A percentile compares a stretch with the other conserved stretches of the same genome.
Conservation (phyloP, 2,797 vertebrate genomes). For the Enteromius paludinosus region DNA sequence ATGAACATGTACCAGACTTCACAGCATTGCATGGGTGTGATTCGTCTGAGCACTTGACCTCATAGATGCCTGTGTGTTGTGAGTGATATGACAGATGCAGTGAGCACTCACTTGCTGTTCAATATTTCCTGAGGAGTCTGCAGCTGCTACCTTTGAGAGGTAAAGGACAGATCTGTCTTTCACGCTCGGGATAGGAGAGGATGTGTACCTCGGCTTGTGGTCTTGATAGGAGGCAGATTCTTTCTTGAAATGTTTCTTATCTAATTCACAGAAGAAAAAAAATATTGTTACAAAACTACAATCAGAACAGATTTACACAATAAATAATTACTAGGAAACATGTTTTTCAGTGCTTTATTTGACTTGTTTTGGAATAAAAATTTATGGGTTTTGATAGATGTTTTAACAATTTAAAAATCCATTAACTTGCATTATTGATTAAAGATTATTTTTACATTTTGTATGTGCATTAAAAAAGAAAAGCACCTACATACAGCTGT, state of each 20-base stretch:
- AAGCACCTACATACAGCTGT: neutral
- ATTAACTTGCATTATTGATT: neutral
- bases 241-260: conserved; percentile 58
- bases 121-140: conserved; percentile 67
- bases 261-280: conserved; percentile 69
- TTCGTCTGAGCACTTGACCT: conserved; percentile 61
- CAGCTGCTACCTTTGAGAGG: conserved; percentile 78
- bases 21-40: conserved; percentile 18
- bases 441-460: neutral
- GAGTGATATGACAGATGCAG: conserved; percentile 64
- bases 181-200: conserved; percentile 70
- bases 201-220: conserved; percentile 64
- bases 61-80: conserved; percentile 49
- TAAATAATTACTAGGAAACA: neutral
- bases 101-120: conserved; percentile 79
- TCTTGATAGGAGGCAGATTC: conserved; percentile 63
- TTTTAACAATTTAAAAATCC: neutral
- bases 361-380: neutral
- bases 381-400: neutral
- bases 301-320: neutral
- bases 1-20: neutral
- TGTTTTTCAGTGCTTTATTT: neutral
- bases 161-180: conserved; percentile 83
- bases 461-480: neutral
- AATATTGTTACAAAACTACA: conserved; percentile 4